Evolutionary conservation across 2,113 vertebrate genomes (phyloP).

Genomic region (Planiliza haematocheilus): DNA sequence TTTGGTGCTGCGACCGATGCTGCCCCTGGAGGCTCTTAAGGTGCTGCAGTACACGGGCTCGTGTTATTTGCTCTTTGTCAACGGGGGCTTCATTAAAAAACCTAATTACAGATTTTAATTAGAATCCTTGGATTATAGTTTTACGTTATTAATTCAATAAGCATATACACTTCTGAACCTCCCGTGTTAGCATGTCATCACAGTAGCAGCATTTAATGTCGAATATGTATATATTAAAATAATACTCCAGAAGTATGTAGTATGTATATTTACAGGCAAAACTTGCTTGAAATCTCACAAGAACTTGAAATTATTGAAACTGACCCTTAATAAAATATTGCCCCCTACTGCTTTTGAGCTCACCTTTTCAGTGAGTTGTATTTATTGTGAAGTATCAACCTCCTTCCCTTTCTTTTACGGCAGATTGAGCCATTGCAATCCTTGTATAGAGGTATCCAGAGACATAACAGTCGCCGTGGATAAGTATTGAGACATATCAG

Average conservation of each 20-base stretch:
- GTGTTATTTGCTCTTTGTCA: conserved; percentile 80
- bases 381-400: not conserved
- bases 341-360: too few species aligned
- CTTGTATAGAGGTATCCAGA: conserved; percentile 2
- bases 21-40: conserved; percentile 67
- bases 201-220: conserved; percentile 21
- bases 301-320: too few species aligned
- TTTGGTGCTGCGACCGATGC: conserved; percentile 66
- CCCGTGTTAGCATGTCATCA: conserved; percentile 26
- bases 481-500: not conserved
- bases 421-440: conserved; percentile 13
- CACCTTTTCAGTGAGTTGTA: not conserved
- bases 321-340: too few species aligned
- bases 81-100: conserved; percentile 78
- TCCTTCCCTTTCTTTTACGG: not conserved
- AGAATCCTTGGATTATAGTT: conserved; percentile 75
- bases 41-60: conserved; percentile 66
- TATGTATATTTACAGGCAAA: not conserved
- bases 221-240: not conserved
- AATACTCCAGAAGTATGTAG: not conserved
- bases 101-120: conserved; percentile 83
- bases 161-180: conserved; percentile 56
- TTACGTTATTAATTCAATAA: conserved; percentile 74
- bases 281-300: too few species aligned
- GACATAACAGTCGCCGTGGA: conserved; percentile 3